Evolutionary conservation across 1,140 invertebrate species (phyloP).

Genomic region (fruit fly (Drosophila melanogaster)): Release_6_plus_ISO1_MT NT_037436.4:18525501-18526000

Average conservation of each 20-base stretch:
- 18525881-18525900: not conserved
- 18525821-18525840: too few relatives aligned
- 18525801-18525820: too few relatives aligned
- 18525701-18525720: slow-evolving; percentile 73
- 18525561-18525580: slow-evolving; percentile 26
- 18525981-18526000: slow-evolving; percentile 24
- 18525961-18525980: slow-evolving; percentile 3
- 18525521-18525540: slow-evolving; percentile 46
- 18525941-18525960: not conserved
- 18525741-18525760: slow-evolving; percentile 22
- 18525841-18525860: too few relatives aligned
- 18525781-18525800: too few relatives aligned
- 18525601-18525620: not conserved
- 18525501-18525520: slow-evolving; percentile 70
- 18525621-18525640: not conserved
- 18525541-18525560: slow-evolving; percentile 16
- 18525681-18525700: slow-evolving; percentile 61
- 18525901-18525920: not conserved
- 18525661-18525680: slow-evolving; percentile 5
- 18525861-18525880: too few relatives aligned
- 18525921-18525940: too few relatives aligned
- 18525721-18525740: slow-evolving; percentile 43
- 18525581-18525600: slow-evolving; percentile 28
- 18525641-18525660: slow-evolving; percentile 6
- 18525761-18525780: not conserved